Evolutionary conservation across 2,113 vertebrate species (phyloP).

Genomic region (Laticauda laticaudata): DNA sequence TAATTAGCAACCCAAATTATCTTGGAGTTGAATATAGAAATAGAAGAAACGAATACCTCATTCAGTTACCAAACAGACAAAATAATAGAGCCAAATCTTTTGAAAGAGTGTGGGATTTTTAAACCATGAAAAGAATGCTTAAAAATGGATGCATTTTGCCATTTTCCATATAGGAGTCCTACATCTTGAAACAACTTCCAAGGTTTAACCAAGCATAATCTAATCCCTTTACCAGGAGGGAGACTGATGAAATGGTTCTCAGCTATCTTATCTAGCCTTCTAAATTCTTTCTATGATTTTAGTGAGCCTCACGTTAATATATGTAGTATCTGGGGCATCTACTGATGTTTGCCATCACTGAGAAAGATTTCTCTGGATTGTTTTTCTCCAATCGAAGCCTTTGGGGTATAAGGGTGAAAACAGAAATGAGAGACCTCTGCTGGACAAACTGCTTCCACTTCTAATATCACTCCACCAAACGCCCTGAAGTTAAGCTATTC

Average conservation of each 20-base stretch:
- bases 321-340: not conserved
- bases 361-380: not conserved
- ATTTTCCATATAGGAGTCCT: not conserved
- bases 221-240: not conserved
- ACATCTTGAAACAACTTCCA: not conserved
- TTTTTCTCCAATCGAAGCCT: not conserved
- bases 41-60: constrained; percentile 5
- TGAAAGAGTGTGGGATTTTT: not conserved
- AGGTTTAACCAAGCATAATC: not conserved
- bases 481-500: not conserved
- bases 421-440: not conserved
- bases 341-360: not conserved
- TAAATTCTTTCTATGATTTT: not conserved
- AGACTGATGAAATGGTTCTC: not conserved
- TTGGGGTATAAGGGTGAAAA: not conserved
- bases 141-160: not conserved
- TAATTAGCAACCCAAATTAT: not conserved
- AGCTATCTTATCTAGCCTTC: not conserved
- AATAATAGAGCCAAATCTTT: not conserved
- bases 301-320: not conserved
- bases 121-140: not conserved
- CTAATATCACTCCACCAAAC: not conserved
- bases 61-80: not conserved
- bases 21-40: not conserved
- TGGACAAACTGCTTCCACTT: not conserved